A percentile compares a stretch with the other conserved stretches of the same genome.
Evolutionary conservation across 2,797 vertebrate species (phyloP).

Genomic region (Masticophis lateralis): DNA sequence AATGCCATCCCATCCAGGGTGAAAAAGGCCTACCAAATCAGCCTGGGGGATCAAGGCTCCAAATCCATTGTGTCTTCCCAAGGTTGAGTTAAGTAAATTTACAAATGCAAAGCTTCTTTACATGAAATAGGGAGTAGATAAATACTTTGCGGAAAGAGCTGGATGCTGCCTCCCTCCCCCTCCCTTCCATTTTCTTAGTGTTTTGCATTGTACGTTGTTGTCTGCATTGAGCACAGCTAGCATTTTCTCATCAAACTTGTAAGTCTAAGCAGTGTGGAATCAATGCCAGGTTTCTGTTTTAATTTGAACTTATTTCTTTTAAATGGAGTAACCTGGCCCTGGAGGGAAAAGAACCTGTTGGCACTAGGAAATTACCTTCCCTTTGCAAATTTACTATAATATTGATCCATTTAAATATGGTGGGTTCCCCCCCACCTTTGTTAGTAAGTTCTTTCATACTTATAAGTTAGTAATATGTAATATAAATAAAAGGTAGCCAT

Average conservation of each 20-base stretch:
- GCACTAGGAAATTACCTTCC: not conserved
- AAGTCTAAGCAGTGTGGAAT: not conserved
- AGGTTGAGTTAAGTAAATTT: not conserved
- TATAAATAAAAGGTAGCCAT: not conserved
- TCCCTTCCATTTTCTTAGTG: not conserved
- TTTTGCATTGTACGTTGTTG: not conserved
- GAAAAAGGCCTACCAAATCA: not conserved
- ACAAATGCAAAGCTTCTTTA: slow-evolving; percentile 9
- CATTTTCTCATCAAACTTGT: not conserved
- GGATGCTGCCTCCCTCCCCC: not conserved
- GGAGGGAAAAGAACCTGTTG: not conserved
- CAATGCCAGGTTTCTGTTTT: not conserved
- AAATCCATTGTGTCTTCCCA: not conserved
- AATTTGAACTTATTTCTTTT: not conserved
- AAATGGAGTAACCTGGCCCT: not conserved
- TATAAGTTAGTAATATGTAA: not conserved
- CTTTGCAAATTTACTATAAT: not conserved
- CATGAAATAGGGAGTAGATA: not conserved
- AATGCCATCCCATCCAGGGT: not conserved
- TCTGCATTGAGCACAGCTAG: too few species aligned
- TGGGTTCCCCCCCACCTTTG: not conserved
- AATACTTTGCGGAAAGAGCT: not conserved
- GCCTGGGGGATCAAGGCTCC: not conserved
- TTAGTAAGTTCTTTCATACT: not conserved
- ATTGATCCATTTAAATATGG: not conserved